Evolutionary conservation across 2,888 invertebrate genomes (phyloP).

Genomic region (Eudasyphora cyanicolor): DNA sequence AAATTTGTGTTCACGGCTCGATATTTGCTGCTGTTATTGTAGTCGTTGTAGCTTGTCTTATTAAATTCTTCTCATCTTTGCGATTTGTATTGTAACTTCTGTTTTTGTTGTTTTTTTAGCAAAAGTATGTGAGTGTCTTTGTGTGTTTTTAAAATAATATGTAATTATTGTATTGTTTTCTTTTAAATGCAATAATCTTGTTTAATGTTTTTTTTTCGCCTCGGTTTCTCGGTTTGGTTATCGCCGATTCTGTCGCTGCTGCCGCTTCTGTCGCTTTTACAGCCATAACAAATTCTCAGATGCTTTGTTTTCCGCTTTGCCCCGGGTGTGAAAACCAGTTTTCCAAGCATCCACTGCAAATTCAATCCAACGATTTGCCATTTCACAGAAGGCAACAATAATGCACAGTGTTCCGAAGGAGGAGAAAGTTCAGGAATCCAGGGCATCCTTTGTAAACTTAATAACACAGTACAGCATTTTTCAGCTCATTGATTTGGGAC

Average conservation of each 20-base stretch:
- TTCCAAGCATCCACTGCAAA: constrained; percentile 41
- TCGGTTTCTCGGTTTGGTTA: background rate
- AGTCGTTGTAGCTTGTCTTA: background rate
- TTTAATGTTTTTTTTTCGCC: constrained; percentile 7
- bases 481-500: too few relatives aligned
- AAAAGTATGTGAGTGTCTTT: background rate
- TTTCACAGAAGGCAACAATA: background rate
- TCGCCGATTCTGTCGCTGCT: background rate
- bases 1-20: background rate
- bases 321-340: constrained; percentile 59
- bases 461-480: too few relatives aligned
- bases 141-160: constrained; percentile 15
- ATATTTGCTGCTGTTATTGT: background rate
- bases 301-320: constrained; percentile 52
- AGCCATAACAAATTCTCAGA: background rate
- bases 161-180: constrained; percentile 12
- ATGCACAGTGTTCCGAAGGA: background rate
- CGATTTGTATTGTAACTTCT: background rate
- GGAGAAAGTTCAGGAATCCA: constrained; percentile 28
- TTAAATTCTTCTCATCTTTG: constrained; percentile 29
- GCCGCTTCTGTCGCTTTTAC: background rate
- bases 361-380: constrained; percentile 23
- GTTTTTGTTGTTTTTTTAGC: too few relatives aligned
- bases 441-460: too few relatives aligned
- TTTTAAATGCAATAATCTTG: constrained; percentile 35